phyloP scores from a whole-genome alignment of 2,888 invertebrate species.

The Sinodicranocentrus sp. region DNA sequence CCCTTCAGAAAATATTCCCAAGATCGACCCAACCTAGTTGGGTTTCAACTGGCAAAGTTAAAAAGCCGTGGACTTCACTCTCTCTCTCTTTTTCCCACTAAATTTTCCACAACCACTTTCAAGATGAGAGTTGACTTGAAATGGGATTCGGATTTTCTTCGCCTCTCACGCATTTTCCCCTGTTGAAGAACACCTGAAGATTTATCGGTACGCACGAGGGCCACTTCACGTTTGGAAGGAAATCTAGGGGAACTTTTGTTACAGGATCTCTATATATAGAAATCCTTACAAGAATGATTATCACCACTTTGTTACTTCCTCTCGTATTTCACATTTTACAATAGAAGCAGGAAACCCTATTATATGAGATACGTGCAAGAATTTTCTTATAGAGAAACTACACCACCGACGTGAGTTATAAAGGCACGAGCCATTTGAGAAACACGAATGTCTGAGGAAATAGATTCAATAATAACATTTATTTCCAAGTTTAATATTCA shows the following conservation, averaged over 20 bases:
- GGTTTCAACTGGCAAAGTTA: background rate
- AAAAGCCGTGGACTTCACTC: too few species aligned
- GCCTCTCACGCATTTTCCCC: constrained; percentile 47
- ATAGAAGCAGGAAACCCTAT: constrained; percentile 49
- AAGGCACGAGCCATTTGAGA: constrained; percentile 56
- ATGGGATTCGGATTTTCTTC: constrained; percentile 61
- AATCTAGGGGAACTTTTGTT: too few species aligned
- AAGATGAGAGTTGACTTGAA: constrained; percentile 34
- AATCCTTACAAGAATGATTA: constrained; percentile 37
- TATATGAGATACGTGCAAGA: constrained; percentile 8
- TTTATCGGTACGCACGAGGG: constrained; percentile 54
- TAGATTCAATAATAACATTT: constrained; percentile 53
- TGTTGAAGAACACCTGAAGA: constrained; percentile 62
- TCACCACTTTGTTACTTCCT: constrained; percentile 50
- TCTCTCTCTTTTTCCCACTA: constrained; percentile 42
- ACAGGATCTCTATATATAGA: constrained; percentile 16
- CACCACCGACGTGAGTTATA: too few species aligned
- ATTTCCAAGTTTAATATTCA: constrained; percentile 38
- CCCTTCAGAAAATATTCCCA: background rate
- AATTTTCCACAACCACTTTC: constrained; percentile 20
- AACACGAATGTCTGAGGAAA: constrained; percentile 44
- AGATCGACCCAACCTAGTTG: background rate
- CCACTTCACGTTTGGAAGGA: too few species aligned
- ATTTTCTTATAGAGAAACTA: too few species aligned
- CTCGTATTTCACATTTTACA: constrained; percentile 29